Conservation (phyloP, 2,797 vertebrate species). For the Molossus alvarezi region DNA sequence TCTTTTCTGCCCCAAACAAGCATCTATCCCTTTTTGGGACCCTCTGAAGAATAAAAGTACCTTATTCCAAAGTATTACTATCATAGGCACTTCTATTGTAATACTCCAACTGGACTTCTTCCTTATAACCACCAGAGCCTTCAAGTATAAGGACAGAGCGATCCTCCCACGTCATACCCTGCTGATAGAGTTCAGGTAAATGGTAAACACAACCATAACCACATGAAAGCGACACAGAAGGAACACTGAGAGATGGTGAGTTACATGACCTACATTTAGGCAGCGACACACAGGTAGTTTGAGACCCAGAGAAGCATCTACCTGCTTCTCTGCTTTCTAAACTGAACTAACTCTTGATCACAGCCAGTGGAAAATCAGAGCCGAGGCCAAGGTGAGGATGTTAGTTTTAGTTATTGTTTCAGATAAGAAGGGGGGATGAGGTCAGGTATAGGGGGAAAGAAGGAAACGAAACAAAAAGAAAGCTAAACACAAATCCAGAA, state of each 20-base stretch:
- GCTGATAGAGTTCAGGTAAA: constrained; percentile 21
- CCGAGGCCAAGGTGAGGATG: neutral
- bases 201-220: constrained; percentile 17
- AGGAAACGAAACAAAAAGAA: neutral
- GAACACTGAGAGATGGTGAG: neutral
- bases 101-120: constrained; percentile 46
- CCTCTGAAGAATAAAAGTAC: constrained; percentile 1
- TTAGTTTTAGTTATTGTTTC: neutral
- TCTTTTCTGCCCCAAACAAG: constrained; percentile 5
- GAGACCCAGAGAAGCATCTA: neutral
- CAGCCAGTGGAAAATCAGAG: constrained; percentile 19
- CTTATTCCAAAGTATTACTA: constrained; percentile 28
- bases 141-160: neutral
- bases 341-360: constrained; percentile 34
- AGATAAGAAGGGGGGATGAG: neutral
- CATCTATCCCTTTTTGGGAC: neutral
- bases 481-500: neutral
- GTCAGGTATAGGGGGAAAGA: neutral
- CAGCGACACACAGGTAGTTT: neutral
- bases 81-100: neutral
- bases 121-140: neutral
- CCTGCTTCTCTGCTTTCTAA: constrained; percentile 15
- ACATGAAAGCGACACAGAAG: neutral
- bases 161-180: neutral
- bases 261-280: neutral